A percentile compares a stretch with the other conserved stretches of the same genome.
phyloP scores from a whole-genome alignment of 2,113 vertebrate species.

The Notarius lentiginosus region DNA sequence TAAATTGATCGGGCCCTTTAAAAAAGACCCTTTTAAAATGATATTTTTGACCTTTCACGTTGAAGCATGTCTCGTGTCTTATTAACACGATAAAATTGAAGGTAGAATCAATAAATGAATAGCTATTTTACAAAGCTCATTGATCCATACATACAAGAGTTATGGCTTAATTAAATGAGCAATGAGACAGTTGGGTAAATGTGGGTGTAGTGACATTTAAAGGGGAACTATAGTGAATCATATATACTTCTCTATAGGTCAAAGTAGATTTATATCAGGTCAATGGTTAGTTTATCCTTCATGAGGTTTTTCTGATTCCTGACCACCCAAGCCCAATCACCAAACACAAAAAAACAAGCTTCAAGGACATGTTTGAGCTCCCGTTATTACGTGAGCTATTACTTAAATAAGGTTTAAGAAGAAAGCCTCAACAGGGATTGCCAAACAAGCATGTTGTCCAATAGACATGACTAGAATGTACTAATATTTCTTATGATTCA shows the following conservation, averaged over 20 bases:
- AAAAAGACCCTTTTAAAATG: constrained; percentile 42
- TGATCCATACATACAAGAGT: constrained; percentile 61
- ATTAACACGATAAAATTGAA: constrained; percentile 5
- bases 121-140: constrained; percentile 42
- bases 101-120: constrained; percentile 53
- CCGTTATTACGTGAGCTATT: not conserved
- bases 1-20: not conserved
- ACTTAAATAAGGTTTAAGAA: not conserved
- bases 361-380: not conserved
- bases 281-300: not conserved
- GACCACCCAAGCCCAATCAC: not conserved
- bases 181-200: not conserved
- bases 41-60: constrained; percentile 61
- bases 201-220: constrained; percentile 27
- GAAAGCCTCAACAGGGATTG: not conserved
- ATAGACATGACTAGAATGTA: not conserved
- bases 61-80: constrained; percentile 22
- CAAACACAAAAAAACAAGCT: not conserved
- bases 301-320: not conserved
- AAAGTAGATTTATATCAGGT: not conserved
- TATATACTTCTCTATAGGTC: not conserved
- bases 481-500: not conserved
- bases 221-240: not conserved
- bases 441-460: not conserved
- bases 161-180: constrained; percentile 59